Conservation (phyloP, 1,140 invertebrate genomes). For the Orussus abietinus region DNA sequence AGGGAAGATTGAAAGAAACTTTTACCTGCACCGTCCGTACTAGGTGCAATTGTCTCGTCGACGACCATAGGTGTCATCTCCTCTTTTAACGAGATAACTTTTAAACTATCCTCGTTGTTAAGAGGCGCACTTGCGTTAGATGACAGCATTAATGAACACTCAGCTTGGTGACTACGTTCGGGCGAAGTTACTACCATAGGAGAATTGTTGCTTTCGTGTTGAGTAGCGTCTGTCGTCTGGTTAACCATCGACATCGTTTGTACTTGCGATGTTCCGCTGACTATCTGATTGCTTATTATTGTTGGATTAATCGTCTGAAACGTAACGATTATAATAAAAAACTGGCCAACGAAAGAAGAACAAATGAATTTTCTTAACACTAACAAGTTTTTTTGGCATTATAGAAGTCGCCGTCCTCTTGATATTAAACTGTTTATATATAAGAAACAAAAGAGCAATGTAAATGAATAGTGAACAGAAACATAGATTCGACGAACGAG, state of each 20-base stretch:
- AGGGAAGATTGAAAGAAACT: neutral
- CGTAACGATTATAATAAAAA: conserved; percentile 6
- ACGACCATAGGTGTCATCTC: conserved; percentile 15
- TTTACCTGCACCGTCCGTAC: conserved; percentile 20
- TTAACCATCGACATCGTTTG: conserved; percentile 37
- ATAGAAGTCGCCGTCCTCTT: too few species aligned
- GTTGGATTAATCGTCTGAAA: conserved; percentile 35
- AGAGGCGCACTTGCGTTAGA: conserved; percentile 19
- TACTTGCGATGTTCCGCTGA: conserved; percentile 35
- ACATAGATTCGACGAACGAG: too few species aligned
- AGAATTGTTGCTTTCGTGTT: conserved; percentile 26
- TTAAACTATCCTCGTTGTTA: conserved; percentile 25
- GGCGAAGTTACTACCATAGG: conserved; percentile 27
- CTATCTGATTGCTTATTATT: conserved; percentile 46
- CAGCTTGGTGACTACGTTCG: conserved; percentile 31
- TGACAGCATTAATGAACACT: conserved; percentile 31
- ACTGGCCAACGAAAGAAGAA: too few species aligned
- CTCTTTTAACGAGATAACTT: conserved; percentile 31
- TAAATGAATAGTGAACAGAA: too few species aligned
- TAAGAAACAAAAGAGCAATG: too few species aligned
- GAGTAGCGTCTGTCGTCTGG: conserved; percentile 21
- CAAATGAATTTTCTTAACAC: too few species aligned
- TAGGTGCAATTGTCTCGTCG: conserved; percentile 13
- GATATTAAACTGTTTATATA: too few species aligned
- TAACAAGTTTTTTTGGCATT: too few species aligned